Conservation (phyloP, 2,888 invertebrate genomes). For the Atherix ibis region DNA sequence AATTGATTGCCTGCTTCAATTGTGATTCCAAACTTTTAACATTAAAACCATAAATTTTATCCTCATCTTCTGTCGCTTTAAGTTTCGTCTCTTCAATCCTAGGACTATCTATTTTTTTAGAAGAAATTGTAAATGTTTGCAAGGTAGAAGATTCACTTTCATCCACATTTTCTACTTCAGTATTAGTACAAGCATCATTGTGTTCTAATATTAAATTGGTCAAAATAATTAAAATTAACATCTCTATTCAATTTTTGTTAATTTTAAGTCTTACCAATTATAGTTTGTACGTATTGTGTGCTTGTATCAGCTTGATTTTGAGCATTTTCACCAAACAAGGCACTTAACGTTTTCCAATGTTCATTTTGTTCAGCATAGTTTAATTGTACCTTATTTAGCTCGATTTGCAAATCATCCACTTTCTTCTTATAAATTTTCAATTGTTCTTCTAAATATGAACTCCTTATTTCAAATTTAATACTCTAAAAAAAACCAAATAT, state of each 20-base stretch:
- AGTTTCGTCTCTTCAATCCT: too few relatives aligned
- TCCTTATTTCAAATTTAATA: constrained; percentile 27
- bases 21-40: constrained; percentile 12
- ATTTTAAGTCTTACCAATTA: constrained; percentile 12
- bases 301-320: too few relatives aligned
- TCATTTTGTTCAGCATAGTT: constrained; percentile 21
- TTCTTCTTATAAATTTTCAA: constrained; percentile 18
- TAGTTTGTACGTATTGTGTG: constrained; percentile 12
- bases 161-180: too few relatives aligned
- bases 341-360: constrained; percentile 29
- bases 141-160: too few relatives aligned
- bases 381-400: constrained; percentile 21
- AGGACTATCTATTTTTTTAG: too few relatives aligned
- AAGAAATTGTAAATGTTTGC: neutral
- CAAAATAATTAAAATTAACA: neutral
- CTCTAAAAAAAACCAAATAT: constrained; percentile 15
- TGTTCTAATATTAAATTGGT: constrained; percentile 2
- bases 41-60: constrained; percentile 8
- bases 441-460: constrained; percentile 22
- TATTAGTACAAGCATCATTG: constrained; percentile 20
- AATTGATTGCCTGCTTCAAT: constrained; percentile 13
- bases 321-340: constrained; percentile 17
- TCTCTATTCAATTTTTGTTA: too few relatives aligned
- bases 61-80: neutral
- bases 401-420: constrained; percentile 18